phyloP scores from a whole-genome alignment of 2,797 vertebrate genomes.

The Paramormyrops hopkinsi region DNA sequence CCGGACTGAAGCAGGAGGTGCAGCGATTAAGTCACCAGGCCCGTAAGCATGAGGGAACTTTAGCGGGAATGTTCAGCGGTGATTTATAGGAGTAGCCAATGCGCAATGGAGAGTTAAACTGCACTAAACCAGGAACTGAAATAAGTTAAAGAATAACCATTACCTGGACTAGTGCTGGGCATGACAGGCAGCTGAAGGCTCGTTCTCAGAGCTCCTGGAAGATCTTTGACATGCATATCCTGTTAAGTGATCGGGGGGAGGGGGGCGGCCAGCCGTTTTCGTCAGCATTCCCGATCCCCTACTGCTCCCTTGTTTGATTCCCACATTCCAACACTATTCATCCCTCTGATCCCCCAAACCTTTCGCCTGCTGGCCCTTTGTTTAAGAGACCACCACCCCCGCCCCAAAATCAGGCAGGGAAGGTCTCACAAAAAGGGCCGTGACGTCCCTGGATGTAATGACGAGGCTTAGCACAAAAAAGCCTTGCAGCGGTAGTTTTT shows the following conservation, averaged over 20 bases:
- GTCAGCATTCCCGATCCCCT: background rate
- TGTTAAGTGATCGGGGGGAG: constrained; percentile 3
- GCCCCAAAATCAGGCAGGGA: background rate
- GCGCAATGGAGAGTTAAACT: background rate
- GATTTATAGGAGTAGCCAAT: background rate
- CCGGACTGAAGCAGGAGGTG: background rate
- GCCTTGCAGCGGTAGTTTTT: background rate
- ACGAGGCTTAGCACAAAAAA: background rate
- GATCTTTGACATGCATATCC: background rate
- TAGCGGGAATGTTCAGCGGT: background rate
- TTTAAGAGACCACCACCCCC: background rate
- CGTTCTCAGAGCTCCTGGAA: background rate
- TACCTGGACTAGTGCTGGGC: background rate
- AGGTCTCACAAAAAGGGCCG: background rate
- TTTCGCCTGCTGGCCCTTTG: background rate
- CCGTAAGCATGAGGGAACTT: background rate
- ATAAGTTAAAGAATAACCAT: background rate
- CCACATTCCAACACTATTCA: background rate
- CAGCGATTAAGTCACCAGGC: background rate
- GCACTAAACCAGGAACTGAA: background rate
- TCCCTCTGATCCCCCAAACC: background rate
- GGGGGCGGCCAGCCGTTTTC: background rate
- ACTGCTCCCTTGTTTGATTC: background rate
- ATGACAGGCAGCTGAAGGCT: background rate
- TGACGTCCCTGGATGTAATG: background rate